phyloP scores from a whole-genome alignment of 2,797 vertebrate genomes.

The Macropodus opercularis region DNA sequence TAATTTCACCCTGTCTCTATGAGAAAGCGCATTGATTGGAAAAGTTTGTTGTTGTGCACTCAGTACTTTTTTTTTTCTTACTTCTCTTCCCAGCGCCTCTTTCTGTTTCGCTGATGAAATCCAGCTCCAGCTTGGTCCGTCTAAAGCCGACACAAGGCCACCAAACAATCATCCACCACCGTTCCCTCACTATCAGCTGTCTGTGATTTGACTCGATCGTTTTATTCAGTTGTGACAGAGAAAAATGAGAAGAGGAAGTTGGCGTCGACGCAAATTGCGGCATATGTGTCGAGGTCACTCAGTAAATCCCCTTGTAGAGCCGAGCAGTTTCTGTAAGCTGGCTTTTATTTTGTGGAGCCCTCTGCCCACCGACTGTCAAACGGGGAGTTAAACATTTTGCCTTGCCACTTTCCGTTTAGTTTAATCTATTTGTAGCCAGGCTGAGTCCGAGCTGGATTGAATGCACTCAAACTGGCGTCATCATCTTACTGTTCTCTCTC shows the following conservation, averaged over 20 bases:
- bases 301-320: conserved; percentile 22
- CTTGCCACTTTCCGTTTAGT: conserved; percentile 41
- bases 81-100: conserved; percentile 26
- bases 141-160: too few relatives aligned
- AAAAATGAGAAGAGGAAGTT: conserved; percentile 44
- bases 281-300: conserved; percentile 37
- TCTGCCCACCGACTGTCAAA: conserved; percentile 33
- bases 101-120: conserved; percentile 49
- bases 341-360: conserved; percentile 48
- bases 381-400: conserved; percentile 40
- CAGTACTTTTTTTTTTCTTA: conserved; percentile 51
- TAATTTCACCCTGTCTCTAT: conserved; percentile 60
- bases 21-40: conserved; percentile 67
- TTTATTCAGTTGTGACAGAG: conserved; percentile 21
- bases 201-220: conserved; percentile 20
- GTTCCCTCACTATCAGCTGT: conserved; percentile 21
- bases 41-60: conserved; percentile 64
- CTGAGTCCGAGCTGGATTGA: conserved; percentile 34
- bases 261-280: conserved; percentile 32
- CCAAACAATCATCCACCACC: conserved; percentile 1
- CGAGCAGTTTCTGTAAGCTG: conserved; percentile 37
- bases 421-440: conserved; percentile 44
- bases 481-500: conserved; percentile 1
- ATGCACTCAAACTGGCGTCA: conserved; percentile 22
- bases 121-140: too few relatives aligned